Base-by-base conservation (phyloP, 2,888 invertebrate species). In the Hyposoter dolosus region DNA sequence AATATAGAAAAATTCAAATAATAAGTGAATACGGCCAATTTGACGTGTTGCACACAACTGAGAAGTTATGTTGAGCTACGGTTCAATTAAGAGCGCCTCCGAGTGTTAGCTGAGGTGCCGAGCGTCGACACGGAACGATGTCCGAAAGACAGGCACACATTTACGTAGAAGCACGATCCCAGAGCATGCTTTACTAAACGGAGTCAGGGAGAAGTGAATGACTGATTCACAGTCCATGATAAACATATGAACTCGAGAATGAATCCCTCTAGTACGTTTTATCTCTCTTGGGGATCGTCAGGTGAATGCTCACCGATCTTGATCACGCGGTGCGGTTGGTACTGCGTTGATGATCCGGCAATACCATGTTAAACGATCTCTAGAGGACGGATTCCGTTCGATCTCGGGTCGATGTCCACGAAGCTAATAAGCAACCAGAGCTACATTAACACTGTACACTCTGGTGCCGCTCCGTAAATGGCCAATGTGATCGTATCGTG, bases 321-420 rank as follows among this genome's bases (percentile, higher is more conserved):
- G 56, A 40, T 74, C 74, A 74, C 56, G 23, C 7, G 56, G 74
- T 19, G 35, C 19, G 35, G 56, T 56, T 40, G 53, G 56, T 19
- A 23, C 56, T 45, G 40, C 40, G 72, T 74, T 50, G 84, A 85
- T 68, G 72, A 85, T 50, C 56, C 66, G 56, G 47, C 76, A 76
- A 75, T 76, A 53, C 28, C 75, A 28, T n/a, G 50, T 74, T 53
- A 74, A 81, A 74, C 50, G 53, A 32, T 28, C 78, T 45, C 32
- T 53, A n/a, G 65, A 74, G 71, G 15, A 40, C 5, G 35, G 17
- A 32, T 77, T 47, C 23, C 63, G 72, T 66, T 63, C 56, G 47
- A 63, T 47, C 72, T 50, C 40, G 60, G 47, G 45, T 75, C 84
- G 65, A 76, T 84, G 35, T 66, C 53, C 23, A 80, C 43, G 47